Evolutionary conservation across 2,888 invertebrate species (phyloP).

Genomic region (Lasioglossum oenotherae): DNA sequence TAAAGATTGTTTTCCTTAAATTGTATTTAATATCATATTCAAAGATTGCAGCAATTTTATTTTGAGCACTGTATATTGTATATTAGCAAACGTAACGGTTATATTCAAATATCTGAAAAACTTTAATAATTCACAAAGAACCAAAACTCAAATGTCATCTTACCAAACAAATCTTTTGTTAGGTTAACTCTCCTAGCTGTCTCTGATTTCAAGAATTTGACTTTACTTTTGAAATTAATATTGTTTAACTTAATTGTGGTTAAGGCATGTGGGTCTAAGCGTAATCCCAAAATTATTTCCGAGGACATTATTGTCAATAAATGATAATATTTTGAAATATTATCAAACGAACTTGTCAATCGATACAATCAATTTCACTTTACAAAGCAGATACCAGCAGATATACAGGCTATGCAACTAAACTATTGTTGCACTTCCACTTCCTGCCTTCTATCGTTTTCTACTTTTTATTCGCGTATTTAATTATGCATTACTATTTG

Average conservation of each 20-base stretch:
- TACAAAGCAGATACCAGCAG: neutral
- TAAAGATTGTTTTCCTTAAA: neutral
- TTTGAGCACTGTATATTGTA: neutral
- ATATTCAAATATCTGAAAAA: neutral
- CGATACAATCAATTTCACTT: conserved; percentile 19
- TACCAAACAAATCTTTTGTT: conserved; percentile 87
- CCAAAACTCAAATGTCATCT: conserved; percentile 52
- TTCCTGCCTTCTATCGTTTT: neutral
- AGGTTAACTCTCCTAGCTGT: conserved; percentile 87
- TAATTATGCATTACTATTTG: neutral
- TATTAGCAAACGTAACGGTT: neutral
- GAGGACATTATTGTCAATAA: conserved; percentile 69
- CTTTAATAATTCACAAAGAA: neutral
- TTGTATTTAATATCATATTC: neutral
- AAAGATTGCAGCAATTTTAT: neutral
- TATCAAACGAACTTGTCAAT: conserved; percentile 24
- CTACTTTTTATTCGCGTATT: too few relatives aligned
- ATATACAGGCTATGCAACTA: neutral
- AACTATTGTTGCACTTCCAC: conserved; percentile 19
- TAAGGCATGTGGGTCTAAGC: conserved; percentile 85
- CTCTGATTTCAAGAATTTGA: conserved; percentile 86
- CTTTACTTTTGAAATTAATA: conserved; percentile 87
- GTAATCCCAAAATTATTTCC: conserved; percentile 84
- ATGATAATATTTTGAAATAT: conserved; percentile 17
- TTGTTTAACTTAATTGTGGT: conserved; percentile 87